These are phyloP conservation scores for Todiramphus saurophagus DNA, from an alignment of 2,113 vertebrate genomes.

Conservation along the genomic window DNA sequence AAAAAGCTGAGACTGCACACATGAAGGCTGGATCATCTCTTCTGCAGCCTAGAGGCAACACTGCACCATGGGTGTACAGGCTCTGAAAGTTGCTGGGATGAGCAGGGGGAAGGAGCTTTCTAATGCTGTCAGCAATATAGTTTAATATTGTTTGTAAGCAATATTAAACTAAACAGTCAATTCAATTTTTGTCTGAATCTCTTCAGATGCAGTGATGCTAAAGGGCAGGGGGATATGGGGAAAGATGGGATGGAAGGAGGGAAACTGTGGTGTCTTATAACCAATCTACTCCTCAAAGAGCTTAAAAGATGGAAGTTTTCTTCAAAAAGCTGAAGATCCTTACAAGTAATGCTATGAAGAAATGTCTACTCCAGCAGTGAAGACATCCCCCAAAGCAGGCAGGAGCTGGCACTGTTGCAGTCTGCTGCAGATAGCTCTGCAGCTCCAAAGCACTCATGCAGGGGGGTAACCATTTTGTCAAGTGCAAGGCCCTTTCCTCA, in stretches of 20 bases:
- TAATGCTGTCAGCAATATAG: neutral
- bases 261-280: neutral
- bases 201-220: neutral
- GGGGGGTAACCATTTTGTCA: neutral
- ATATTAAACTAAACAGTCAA: neutral
- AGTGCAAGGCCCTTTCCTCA: neutral
- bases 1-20: neutral
- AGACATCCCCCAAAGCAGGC: neutral
- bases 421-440: neutral
- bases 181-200: neutral
- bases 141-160: neutral
- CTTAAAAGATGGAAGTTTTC: neutral
- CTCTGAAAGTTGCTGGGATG: neutral
- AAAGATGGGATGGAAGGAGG: neutral
- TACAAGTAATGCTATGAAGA: neutral
- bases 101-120: neutral
- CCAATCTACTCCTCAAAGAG: neutral
- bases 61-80: neutral
- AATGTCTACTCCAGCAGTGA: neutral
- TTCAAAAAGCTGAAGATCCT: neutral
- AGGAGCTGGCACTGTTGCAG: neutral
- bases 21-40: neutral
- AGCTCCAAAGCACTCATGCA: neutral
- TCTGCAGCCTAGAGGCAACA: neutral
- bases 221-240: rapidly evolving